Conservation (phyloP, 2,888 invertebrate genomes). For the Aspidiotus destructor region DNA sequence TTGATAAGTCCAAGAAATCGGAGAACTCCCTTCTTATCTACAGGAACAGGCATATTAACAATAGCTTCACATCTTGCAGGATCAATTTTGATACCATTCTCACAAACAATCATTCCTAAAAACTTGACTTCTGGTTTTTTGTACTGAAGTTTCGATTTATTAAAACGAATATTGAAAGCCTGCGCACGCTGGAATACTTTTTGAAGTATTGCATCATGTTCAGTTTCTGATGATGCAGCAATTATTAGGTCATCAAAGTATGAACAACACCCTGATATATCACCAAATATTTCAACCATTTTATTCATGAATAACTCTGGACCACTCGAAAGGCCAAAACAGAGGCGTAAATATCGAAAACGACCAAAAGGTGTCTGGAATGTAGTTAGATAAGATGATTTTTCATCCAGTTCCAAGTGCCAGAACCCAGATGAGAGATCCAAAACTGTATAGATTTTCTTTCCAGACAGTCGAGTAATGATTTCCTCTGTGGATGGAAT, state of each 20-base stretch:
- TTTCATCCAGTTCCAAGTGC: conserved; percentile 35
- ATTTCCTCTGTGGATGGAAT: conserved; percentile 2
- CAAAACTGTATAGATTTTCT: neutral
- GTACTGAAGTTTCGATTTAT: conserved; percentile 35
- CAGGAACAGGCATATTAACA: conserved; percentile 24
- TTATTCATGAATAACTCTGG: conserved; percentile 34
- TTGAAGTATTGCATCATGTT: conserved; percentile 34
- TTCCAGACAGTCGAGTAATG: neutral
- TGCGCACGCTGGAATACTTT: conserved; percentile 33
- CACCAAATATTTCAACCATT: conserved; percentile 9
- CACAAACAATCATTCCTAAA: conserved; percentile 29
- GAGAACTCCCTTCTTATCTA: conserved; percentile 33
- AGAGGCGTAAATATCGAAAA: conserved; percentile 35
- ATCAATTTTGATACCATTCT: conserved; percentile 23
- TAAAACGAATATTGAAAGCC: too few species aligned
- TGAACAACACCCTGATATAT: neutral
- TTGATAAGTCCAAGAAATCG: conserved; percentile 35
- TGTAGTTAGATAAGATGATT: conserved; percentile 35
- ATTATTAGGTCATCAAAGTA: conserved; percentile 29
- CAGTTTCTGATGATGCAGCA: conserved; percentile 13
- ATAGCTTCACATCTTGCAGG: conserved; percentile 18
- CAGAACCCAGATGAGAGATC: neutral
- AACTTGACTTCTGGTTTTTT: conserved; percentile 28
- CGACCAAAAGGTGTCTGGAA: conserved; percentile 37
- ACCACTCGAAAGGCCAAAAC: conserved; percentile 35